Evolutionary conservation across 2,113 vertebrate genomes (phyloP).

Genomic region (Festucalex cinctus): DNA sequence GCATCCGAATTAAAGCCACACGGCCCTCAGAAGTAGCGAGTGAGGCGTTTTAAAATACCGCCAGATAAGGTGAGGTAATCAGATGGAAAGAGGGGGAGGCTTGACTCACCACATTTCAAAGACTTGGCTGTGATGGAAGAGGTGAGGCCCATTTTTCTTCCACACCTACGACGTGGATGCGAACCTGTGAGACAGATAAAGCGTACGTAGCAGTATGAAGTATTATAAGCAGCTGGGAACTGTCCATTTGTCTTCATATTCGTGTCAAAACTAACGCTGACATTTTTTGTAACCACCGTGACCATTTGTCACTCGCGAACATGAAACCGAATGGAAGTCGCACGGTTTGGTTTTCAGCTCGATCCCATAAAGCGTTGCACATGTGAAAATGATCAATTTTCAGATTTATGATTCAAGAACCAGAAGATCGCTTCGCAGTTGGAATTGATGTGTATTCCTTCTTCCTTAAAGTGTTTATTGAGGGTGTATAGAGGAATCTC

Average conservation of each 20-base stretch:
- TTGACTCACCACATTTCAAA: slow-evolving; percentile 63
- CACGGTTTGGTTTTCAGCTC: no score
- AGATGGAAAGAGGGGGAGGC: slow-evolving; percentile 27
- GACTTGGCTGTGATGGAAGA: slow-evolving; percentile 59
- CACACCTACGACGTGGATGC: slow-evolving; percentile 25
- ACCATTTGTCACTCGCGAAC: not conserved
- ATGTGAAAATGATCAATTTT: no score
- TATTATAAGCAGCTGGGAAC: slow-evolving; percentile 24
- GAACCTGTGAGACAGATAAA: slow-evolving; percentile 35
- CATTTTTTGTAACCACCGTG: not conserved
- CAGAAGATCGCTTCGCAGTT: no score
- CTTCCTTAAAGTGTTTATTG: no score
- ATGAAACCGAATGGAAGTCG: no score
- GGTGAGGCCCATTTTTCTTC: slow-evolving; percentile 37
- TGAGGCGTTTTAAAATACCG: slow-evolving; percentile 63
- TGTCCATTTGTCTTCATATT: slow-evolving; percentile 44
- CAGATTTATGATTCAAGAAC: no score
- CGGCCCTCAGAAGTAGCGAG: slow-evolving; percentile 58
- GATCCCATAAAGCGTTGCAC: no score
- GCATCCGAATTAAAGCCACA: slow-evolving; percentile 43
- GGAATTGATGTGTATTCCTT: no score
- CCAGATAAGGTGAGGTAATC: slow-evolving; percentile 65
- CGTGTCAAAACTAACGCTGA: slow-evolving; percentile 12
- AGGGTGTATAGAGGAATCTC: no score
- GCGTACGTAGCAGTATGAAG: slow-evolving; percentile 30